Percentiles rank a stretch among this genome's conserved stretches.
Conservation (phyloP, 2,113 vertebrate species). For the Sapayoa aenigma region DNA sequence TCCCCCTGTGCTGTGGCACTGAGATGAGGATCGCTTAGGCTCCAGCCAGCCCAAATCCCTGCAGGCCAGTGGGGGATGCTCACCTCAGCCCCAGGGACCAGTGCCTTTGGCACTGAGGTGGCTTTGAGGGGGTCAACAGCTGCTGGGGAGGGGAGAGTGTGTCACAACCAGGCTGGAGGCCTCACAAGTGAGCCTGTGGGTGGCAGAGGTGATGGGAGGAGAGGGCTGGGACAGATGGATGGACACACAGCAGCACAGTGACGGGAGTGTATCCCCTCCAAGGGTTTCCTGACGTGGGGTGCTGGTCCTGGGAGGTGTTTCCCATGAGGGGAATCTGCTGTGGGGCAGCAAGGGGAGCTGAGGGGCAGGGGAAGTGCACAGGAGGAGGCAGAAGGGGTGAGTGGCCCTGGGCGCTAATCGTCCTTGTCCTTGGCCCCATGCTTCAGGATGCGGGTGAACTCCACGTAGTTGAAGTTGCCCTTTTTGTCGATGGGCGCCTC, state of each 20-base stretch:
- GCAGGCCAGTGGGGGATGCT: background rate
- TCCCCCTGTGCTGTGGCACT: background rate
- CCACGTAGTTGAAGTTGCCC: constrained; percentile 98
- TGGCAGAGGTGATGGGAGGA: background rate
- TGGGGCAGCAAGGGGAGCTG: background rate
- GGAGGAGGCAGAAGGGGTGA: background rate
- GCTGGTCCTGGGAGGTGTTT: background rate
- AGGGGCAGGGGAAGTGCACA: background rate
- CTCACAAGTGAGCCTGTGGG: background rate
- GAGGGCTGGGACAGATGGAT: background rate
- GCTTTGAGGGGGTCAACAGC: background rate
- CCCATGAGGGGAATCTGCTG: background rate
- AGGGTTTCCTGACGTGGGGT: background rate
- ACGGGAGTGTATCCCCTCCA: background rate
- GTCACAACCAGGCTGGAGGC: background rate
- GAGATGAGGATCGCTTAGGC: fast-evolving
- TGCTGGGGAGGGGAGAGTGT: background rate
- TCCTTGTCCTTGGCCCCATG: constrained; percentile 91
- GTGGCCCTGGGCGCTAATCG: constrained; percentile 40
- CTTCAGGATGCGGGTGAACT: constrained; percentile 98
- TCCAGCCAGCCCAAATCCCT: background rate
- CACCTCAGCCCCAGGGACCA: background rate
- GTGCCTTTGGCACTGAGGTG: fast-evolving
- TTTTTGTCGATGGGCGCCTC: constrained; percentile 98
- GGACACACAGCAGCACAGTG: background rate